phyloP scores from a whole-genome alignment of 2,113 vertebrate species.

The Columba janthina region DNA sequence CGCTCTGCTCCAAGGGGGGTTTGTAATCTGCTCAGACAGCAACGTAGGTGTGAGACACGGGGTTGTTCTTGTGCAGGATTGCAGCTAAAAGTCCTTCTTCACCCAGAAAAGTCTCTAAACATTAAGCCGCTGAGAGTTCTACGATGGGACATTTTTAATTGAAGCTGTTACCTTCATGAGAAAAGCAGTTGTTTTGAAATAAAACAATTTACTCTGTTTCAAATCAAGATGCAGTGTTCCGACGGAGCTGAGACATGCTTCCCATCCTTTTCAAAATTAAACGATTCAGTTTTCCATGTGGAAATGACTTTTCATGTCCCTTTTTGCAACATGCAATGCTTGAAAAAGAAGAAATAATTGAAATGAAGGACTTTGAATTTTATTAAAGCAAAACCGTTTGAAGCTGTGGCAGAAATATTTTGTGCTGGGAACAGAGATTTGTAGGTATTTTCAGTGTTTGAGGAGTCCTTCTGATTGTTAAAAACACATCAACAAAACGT shows the following conservation, averaged over 20 bases:
- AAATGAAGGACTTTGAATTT: background rate
- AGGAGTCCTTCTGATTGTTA: background rate
- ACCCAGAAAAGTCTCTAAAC: background rate
- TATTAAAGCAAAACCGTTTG: background rate
- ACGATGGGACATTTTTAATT: rapidly evolving
- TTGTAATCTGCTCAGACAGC: background rate
- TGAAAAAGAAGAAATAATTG: background rate
- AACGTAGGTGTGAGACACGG: rapidly evolving
- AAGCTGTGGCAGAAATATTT: background rate
- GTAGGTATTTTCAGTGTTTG: rapidly evolving
- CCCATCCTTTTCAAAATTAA: background rate
- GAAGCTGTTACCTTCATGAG: background rate
- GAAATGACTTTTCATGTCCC: background rate
- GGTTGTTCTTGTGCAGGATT: background rate
- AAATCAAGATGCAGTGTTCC: background rate
- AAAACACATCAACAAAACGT: background rate
- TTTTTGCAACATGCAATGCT: background rate
- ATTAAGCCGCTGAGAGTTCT: rapidly evolving
- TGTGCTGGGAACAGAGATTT: background rate
- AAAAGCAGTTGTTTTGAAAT: background rate
- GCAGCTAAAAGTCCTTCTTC: background rate
- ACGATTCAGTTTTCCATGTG: background rate
- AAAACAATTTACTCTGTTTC: background rate
- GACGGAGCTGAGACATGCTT: background rate
- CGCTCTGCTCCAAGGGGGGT: background rate